Base-by-base conservation (phyloP, 2,888 invertebrate genomes). In the Agonum fuliginosum region DNA sequence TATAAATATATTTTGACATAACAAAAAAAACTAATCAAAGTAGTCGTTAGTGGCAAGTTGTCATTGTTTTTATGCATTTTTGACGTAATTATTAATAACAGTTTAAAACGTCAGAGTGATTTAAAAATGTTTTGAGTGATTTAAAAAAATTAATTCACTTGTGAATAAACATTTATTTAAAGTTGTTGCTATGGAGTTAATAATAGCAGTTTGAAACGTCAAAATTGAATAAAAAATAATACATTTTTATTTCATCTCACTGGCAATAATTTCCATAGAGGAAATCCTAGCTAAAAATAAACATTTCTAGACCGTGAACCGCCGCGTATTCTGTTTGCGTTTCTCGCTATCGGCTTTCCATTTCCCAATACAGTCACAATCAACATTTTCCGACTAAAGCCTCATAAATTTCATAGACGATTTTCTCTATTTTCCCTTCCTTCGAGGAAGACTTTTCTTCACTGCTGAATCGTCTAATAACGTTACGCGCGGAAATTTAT, bases 311-410 rank as follows among this genome's bases (percentile, higher is more conserved):
- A 27, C 17, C 6, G 3, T 24, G 37, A 12, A 37, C 3, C 12
- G 46, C 14, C 46, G 14, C 46, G 14, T 46, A 62, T 62, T 62
- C 30, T 62, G 58, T 30, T 54, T 62, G 58, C 58, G 58, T 62
- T 30, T 37, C 46, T 46, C 19, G 14, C 6, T 46, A 17, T 62
- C 58, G 58, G 17, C 10, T 62, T 62, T 17, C 30, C 30, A 17
- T 27, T 62, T 30, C 17, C 54, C 58, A 62, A 62, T 62, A 62
- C 27, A 27, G 58, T 27, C 58, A 62, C 30, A 30, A 62, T 62
- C 58, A 62, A 62, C 58, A 62, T 62, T 62, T 62, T 6, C 58
- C 27, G 27, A 17, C 58, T 62, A 62, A 62, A 30, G 58, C 58
- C 17, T 62, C 58, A 62, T 62, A 62, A 62, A 62, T 62, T 62